Conservation (phyloP, 2,888 invertebrate genomes). For the Synanthedon andrenaeformis region DNA sequence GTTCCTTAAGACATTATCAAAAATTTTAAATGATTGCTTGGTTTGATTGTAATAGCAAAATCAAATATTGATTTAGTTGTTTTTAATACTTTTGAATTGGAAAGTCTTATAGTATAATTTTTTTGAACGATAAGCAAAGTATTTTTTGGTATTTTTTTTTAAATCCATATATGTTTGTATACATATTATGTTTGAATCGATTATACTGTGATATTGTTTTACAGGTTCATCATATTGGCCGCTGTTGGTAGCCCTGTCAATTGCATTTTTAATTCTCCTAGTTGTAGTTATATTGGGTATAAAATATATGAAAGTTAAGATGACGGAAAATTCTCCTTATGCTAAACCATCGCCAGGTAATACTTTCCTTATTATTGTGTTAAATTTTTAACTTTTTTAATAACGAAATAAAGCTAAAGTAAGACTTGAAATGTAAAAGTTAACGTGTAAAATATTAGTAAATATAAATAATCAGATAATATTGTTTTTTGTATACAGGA, state of each 20-base stretch:
- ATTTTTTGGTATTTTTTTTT: no score
- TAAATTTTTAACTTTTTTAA: neutral
- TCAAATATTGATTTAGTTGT: no score
- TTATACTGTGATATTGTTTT: constrained; percentile 8
- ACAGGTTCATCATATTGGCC: constrained; percentile 60
- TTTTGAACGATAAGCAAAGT: no score
- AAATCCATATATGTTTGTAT: no score
- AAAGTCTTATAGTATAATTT: no score
- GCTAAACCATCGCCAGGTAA: constrained; percentile 58
- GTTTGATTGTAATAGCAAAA: no score
- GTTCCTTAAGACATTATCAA: no score
- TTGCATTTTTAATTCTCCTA: constrained; percentile 55
- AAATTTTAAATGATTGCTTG: no score
- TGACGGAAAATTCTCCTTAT: constrained; percentile 52
- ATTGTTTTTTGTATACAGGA: constrained; percentile 20
- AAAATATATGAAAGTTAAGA: constrained; percentile 58
- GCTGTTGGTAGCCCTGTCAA: constrained; percentile 45
- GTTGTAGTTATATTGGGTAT: constrained; percentile 52
- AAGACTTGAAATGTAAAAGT: no score
- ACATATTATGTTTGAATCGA: no score
- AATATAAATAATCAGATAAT: constrained; percentile 28
- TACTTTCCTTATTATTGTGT: neutral
- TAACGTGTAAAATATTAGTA: neutral
- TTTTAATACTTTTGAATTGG: no score
- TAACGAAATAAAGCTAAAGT: neutral